Evolutionary conservation across 2,797 vertebrate genomes (phyloP).

Genomic region (Rallus crepitans): DNA sequence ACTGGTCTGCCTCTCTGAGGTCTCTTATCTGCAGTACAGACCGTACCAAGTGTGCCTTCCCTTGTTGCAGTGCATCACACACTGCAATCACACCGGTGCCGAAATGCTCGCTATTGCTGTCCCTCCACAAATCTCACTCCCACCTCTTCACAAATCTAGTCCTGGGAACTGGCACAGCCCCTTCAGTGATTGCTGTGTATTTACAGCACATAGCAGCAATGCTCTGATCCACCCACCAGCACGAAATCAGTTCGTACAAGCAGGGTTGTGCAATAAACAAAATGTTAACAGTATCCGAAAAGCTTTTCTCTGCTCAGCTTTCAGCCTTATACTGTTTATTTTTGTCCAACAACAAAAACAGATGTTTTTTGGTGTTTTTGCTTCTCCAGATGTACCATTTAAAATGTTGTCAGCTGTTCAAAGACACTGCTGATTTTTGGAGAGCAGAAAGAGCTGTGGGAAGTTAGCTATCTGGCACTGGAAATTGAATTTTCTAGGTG

Average conservation of each 20-base stretch:
- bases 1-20: neutral
- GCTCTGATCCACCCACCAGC: conserved; percentile 10
- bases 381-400: conserved; percentile 59
- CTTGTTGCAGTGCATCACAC: rapidly evolving
- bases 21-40: rapidly evolving
- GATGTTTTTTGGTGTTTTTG: conserved; percentile 54
- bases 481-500: neutral
- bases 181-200: rapidly evolving
- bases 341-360: conserved; percentile 70
- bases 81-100: rapidly evolving
- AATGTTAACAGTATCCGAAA: neutral
- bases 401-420: conserved; percentile 52
- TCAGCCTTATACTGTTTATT: conserved; percentile 67
- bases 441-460: conserved; percentile 22
- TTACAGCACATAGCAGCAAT: neutral
- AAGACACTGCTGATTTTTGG: conserved; percentile 53
- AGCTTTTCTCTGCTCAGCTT: conserved; percentile 25
- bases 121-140: rapidly evolving
- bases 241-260: neutral
- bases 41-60: neutral
- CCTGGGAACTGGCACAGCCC: neutral
- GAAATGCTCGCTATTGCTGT: rapidly evolving
- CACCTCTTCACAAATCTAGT: neutral
- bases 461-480: conserved; percentile 24
- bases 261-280: conserved; percentile 29